phyloP scores from a whole-genome alignment of 1,140 invertebrate species.

The Aricia agestis region DNA sequence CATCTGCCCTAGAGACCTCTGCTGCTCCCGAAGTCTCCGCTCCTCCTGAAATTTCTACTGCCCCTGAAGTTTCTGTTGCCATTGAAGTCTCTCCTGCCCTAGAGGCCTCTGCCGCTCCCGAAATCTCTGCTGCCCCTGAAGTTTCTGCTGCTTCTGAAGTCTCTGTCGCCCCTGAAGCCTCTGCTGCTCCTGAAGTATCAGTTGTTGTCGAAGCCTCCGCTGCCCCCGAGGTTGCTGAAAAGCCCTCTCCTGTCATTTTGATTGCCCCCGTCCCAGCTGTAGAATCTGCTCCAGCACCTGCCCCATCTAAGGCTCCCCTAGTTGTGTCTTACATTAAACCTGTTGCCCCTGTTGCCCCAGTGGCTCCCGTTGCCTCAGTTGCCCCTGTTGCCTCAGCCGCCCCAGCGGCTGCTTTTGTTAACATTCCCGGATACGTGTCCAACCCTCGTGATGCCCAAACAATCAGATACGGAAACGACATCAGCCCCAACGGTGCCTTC shows the following conservation, averaged over 20 bases:
- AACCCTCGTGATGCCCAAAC: constrained; percentile 43
- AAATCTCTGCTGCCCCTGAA: not conserved
- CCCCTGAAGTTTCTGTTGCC: not conserved
- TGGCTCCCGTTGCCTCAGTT: constrained; percentile 4
- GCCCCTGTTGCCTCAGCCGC: constrained; percentile 22
- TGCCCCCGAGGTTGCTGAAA: constrained; percentile 36
- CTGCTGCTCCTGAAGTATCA: not conserved
- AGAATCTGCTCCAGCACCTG: not conserved
- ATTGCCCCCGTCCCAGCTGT: constrained; percentile 5
- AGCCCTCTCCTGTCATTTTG: constrained; percentile 15
- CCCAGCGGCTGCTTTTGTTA: constrained; percentile 8
- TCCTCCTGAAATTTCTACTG: not conserved
- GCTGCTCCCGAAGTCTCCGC: not conserved
- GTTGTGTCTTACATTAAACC: not conserved
- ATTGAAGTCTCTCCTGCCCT: not conserved
- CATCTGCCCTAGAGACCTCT: not conserved
- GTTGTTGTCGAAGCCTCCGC: constrained; percentile 21
- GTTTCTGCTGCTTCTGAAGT: not conserved
- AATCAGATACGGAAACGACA: constrained; percentile 49
- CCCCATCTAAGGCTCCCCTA: not conserved
- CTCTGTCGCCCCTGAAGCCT: constrained; percentile 17
- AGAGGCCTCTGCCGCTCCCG: not conserved
- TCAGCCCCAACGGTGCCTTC: constrained; percentile 53
- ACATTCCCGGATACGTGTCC: constrained; percentile 27
- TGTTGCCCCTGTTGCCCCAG: not conserved